These are phyloP conservation scores for Poecilia gillii DNA, from an alignment of 2,797 vertebrate species.

Conservation along the genomic window DNA sequence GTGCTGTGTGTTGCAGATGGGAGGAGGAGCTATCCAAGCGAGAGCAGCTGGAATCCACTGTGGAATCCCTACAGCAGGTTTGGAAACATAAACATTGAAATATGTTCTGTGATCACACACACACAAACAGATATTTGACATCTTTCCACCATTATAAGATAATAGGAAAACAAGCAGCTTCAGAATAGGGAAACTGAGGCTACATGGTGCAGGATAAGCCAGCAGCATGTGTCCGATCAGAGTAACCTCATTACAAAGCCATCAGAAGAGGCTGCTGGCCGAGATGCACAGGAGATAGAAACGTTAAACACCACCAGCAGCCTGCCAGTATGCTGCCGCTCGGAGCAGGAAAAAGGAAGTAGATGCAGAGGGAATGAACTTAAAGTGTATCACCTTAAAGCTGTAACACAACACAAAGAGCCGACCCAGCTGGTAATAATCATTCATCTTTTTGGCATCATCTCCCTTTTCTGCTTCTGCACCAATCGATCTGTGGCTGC, in stretches of 20 bases:
- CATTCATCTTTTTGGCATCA: conserved; percentile 24
- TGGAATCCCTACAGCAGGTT: conserved; percentile 93
- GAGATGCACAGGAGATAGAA: conserved; percentile 41
- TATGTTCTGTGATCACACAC: conserved; percentile 17
- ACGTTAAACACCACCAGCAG: conserved; percentile 33
- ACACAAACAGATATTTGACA: conserved; percentile 10
- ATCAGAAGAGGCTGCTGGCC: conserved; percentile 47
- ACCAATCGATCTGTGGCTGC: conserved; percentile 61
- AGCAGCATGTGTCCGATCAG: conserved; percentile 45
- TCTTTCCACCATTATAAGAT: conserved; percentile 2
- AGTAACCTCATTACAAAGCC: conserved; percentile 57
- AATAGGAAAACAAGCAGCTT: conserved; percentile 2
- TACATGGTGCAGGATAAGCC: conserved; percentile 14
- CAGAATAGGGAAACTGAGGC: not conserved
- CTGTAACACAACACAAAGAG: conserved; percentile 6
- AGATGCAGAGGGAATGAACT: conserved; percentile 36
- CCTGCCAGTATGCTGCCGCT: conserved; percentile 29
- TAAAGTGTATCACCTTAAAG: conserved; percentile 28
- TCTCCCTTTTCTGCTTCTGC: conserved; percentile 35
- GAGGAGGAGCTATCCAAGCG: conserved; percentile 92
- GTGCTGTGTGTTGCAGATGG: conserved; percentile 87
- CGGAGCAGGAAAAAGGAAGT: conserved; percentile 23
- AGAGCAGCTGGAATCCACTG: conserved; percentile 89
- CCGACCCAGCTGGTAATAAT: conserved; percentile 13
- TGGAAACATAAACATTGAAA: conserved; percentile 47